A percentile compares a stretch with the other conserved stretches of the same genome.
Conservation (phyloP, 2,797 vertebrate genomes). For the Parauchenoglanis punctatus region DNA sequence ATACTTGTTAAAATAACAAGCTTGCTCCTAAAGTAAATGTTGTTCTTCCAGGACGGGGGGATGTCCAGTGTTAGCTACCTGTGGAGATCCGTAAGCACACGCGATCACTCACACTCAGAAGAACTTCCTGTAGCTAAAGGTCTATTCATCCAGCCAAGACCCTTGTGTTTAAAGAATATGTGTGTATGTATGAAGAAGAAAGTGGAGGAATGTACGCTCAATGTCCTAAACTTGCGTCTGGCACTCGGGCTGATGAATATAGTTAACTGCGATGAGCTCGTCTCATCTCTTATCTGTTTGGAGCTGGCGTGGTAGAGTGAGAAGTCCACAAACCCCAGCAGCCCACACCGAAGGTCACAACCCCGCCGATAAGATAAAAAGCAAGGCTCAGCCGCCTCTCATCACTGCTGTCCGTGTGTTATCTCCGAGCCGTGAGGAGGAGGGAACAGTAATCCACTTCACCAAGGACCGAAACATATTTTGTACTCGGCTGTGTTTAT, state of each 20-base stretch:
- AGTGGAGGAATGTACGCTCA: not conserved
- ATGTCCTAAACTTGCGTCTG: not conserved
- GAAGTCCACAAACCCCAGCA: slow-evolving; percentile 45
- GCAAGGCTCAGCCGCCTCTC: slow-evolving; percentile 32
- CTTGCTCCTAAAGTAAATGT: slow-evolving; percentile 70
- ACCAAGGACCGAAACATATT: not conserved
- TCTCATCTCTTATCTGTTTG: slow-evolving; percentile 41
- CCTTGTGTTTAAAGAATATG: not conserved
- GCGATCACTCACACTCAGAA: slow-evolving; percentile 2
- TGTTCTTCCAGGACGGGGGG: slow-evolving; percentile 68
- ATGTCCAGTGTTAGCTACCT: slow-evolving; percentile 62
- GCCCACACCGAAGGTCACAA: slow-evolving; percentile 51
- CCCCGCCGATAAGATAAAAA: slow-evolving; percentile 68
- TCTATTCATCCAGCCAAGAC: slow-evolving; percentile 1
- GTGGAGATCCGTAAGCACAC: slow-evolving; percentile 58
- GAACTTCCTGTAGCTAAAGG: slow-evolving; percentile 10
- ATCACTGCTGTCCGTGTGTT: slow-evolving; percentile 8
- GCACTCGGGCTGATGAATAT: not conserved
- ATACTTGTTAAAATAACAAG: slow-evolving; percentile 77
- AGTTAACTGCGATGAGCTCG: not conserved
- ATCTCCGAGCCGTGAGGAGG: slow-evolving; percentile 23
- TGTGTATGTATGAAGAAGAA: not conserved
- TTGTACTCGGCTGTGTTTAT: slow-evolving; percentile 9
- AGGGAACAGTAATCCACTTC: not conserved
- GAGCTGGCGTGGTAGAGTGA: slow-evolving; percentile 22